These are phyloP conservation scores for Dascyllus trimaculatus DNA, from an alignment of 2,113 vertebrate genomes.

Conservation along the genomic window DNA sequence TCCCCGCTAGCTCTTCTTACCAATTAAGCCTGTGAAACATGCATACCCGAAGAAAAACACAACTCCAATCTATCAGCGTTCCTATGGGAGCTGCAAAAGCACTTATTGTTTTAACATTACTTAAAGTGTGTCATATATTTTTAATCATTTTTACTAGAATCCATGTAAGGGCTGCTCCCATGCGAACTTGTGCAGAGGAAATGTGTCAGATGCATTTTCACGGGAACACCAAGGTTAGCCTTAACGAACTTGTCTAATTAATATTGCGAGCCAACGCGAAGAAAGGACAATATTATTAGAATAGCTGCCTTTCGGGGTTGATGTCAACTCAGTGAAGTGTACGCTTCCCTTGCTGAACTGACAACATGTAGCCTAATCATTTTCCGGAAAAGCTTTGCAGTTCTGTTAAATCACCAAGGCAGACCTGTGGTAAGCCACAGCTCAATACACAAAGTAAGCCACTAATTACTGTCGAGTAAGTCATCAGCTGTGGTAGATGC, in stretches of 20 bases:
- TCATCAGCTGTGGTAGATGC: slow-evolving; percentile 49
- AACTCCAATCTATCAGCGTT: slow-evolving; percentile 60
- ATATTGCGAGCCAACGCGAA: slow-evolving; percentile 69
- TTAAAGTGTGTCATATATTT: slow-evolving; percentile 82
- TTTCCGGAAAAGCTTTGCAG: slow-evolving; percentile 37
- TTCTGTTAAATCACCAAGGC: slow-evolving; percentile 47
- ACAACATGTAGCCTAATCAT: slow-evolving; percentile 53
- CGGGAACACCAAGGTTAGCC: slow-evolving; percentile 76
- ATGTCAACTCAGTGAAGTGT: slow-evolving; percentile 61
- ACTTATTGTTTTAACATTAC: slow-evolving; percentile 83
- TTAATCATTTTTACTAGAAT: slow-evolving; percentile 80
- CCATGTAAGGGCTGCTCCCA: slow-evolving; percentile 61
- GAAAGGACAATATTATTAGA: slow-evolving; percentile 80
- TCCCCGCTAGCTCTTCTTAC: slow-evolving; percentile 76
- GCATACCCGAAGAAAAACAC: slow-evolving; percentile 58
- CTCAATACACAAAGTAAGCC: slow-evolving; percentile 35
- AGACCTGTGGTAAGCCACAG: slow-evolving; percentile 57
- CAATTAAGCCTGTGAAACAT: slow-evolving; percentile 80
- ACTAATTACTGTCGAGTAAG: slow-evolving; percentile 60
- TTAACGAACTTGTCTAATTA: slow-evolving; percentile 83
- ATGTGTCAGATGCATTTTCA: slow-evolving; percentile 78
- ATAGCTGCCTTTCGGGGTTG: slow-evolving; percentile 54
- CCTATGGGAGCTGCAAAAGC: slow-evolving; percentile 73
- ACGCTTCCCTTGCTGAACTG: slow-evolving; percentile 60
- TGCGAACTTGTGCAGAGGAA: slow-evolving; percentile 63